These are phyloP conservation scores for Sycophila sp. DNA, from an alignment of 1,140 invertebrate genomes.

Conservation along the genomic window DNA sequence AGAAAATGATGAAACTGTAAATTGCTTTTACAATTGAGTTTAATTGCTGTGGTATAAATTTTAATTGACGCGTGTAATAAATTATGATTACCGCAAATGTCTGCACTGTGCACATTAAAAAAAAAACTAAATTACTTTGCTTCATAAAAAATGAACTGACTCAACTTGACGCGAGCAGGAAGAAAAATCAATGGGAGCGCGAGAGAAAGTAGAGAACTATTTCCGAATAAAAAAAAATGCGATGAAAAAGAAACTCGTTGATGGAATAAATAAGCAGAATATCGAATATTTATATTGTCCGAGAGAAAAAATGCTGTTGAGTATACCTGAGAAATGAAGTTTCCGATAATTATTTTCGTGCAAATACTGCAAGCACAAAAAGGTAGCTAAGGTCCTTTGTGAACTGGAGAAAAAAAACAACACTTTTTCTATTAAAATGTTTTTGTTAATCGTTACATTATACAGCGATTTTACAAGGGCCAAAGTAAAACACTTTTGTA, in stretches of 20 bases:
- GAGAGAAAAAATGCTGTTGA: constrained; percentile 23
- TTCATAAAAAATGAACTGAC: no score
- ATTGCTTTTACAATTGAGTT: no score
- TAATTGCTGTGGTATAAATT: no score
- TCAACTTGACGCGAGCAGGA: no score
- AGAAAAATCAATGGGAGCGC: no score
- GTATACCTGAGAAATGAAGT: background rate
- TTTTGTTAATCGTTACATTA: constrained; percentile 14
- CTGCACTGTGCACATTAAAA: no score
- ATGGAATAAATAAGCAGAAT: background rate
- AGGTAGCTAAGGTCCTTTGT: background rate
- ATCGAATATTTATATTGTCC: background rate
- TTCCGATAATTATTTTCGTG: no score
- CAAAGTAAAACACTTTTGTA: constrained; percentile 23
- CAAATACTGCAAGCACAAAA: constrained; percentile 29
- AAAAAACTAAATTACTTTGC: no score
- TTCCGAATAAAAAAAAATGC: background rate
- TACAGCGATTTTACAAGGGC: constrained; percentile 8
- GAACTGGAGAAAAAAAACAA: background rate
- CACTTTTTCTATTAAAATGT: background rate
- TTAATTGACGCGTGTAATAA: no score
- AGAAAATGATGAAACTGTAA: no score
- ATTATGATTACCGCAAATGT: no score
- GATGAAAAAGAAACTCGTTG: background rate
- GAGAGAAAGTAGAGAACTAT: no score